Evolutionary conservation across 2,113 vertebrate species (phyloP).

Genomic region (Corydoras maculifer): DNA sequence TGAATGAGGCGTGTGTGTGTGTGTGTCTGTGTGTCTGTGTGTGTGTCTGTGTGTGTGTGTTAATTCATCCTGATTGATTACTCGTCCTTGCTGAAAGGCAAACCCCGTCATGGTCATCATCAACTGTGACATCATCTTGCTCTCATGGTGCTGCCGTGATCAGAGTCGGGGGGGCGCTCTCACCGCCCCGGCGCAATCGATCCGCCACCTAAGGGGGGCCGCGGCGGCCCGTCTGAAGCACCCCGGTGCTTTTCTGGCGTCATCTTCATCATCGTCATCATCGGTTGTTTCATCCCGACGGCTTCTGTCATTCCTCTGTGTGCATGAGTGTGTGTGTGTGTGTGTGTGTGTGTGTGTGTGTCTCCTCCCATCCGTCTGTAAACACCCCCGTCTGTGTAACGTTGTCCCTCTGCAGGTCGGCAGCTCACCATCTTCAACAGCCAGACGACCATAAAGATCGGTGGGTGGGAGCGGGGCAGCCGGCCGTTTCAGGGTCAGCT

Average conservation of each 20-base stretch:
- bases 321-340: slow-evolving; percentile 39
- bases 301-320: slow-evolving; percentile 34
- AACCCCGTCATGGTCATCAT: slow-evolving; percentile 56
- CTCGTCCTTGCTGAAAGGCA: slow-evolving; percentile 79
- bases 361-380: slow-evolving; percentile 52
- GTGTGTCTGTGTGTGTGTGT: slow-evolving; percentile 17
- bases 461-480: slow-evolving; percentile 78
- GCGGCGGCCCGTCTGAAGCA: neutral
- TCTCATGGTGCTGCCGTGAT: slow-evolving; percentile 13
- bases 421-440: slow-evolving; percentile 99
- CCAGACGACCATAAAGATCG: slow-evolving; percentile 97
- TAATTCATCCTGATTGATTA: slow-evolving; percentile 64
- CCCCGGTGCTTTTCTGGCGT: too few relatives aligned
- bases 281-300: slow-evolving; percentile 28
- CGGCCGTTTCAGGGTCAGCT: slow-evolving; percentile 98
- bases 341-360: slow-evolving; percentile 40
- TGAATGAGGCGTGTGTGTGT: slow-evolving; percentile 66
- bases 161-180: slow-evolving; percentile 19
- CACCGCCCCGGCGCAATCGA: slow-evolving; percentile 25
- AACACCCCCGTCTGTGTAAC: slow-evolving; percentile 82
- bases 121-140: slow-evolving; percentile 25
- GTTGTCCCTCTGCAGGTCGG: slow-evolving; percentile 82
- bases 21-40: too few relatives aligned
- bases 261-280: neutral
- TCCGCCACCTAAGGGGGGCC: slow-evolving; percentile 2